Evolutionary conservation across 1,140 invertebrate species (phyloP).

Genomic region (Lepidurus apus): DNA sequence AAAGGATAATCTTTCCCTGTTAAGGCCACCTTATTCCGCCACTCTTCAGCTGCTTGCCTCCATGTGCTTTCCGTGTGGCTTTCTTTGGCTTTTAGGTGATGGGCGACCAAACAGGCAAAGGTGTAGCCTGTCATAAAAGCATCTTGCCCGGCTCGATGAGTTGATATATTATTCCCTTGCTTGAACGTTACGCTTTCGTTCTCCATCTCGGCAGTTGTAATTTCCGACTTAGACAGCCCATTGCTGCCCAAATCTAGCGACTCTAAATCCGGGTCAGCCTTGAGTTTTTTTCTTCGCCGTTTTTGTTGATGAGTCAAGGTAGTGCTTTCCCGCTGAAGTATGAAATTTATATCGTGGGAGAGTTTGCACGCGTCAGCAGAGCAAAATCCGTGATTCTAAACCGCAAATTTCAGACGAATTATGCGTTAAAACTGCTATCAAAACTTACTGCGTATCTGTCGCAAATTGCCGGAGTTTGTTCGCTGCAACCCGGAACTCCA

Average conservation of each 20-base stretch:
- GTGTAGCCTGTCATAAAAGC: conserved; percentile 33
- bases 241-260: neutral
- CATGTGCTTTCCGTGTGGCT: neutral
- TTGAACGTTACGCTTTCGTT: conserved; percentile 4
- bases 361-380: conserved; percentile 18
- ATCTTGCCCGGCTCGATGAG: conserved; percentile 32
- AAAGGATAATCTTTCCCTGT: conserved; percentile 32
- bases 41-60: neutral
- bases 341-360: conserved; percentile 31
- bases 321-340: conserved; percentile 26
- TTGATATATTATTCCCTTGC: conserved; percentile 10
- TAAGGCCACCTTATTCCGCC: conserved; percentile 29
- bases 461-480: conserved; percentile 22
- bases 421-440: neutral
- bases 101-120: conserved; percentile 30
- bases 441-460: conserved; percentile 24
- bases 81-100: neutral
- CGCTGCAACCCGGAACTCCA: neutral
- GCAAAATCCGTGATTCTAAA: conserved; percentile 34
- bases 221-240: neutral
- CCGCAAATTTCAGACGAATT: neutral
- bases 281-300: conserved; percentile 11
- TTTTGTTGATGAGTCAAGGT: conserved; percentile 30
- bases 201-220: neutral
- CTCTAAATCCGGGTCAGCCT: neutral